A percentile compares a stretch with the other conserved stretches of the same genome.
These are phyloP conservation scores for Nymphicus hollandicus DNA, from an alignment of 2,113 vertebrate genomes.

Conservation along the genomic window DNA sequence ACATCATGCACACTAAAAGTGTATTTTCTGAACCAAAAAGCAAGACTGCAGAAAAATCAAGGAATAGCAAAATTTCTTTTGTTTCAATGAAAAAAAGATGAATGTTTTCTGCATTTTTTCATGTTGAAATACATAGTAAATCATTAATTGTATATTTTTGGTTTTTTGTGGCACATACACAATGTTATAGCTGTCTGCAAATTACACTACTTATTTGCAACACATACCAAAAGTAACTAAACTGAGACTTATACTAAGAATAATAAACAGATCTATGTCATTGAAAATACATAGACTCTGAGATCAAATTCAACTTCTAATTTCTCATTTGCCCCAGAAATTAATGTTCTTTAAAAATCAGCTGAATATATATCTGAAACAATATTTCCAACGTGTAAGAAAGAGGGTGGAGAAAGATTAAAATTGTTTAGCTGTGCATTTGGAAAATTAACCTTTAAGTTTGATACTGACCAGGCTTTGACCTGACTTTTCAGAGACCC, in stretches of 20 bases:
- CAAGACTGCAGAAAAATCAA: not conserved
- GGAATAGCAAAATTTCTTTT: not conserved
- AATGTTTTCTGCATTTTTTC: not conserved
- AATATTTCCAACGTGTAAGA: not conserved
- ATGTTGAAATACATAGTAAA: not conserved
- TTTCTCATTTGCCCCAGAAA: not conserved
- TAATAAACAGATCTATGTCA: not conserved
- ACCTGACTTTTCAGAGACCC: not conserved
- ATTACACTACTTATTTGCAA: not conserved
- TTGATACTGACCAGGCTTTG: not conserved
- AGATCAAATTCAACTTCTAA: not conserved
- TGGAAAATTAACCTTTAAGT: not conserved
- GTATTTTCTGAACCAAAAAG: not conserved
- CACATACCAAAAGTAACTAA: not conserved
- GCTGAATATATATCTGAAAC: not conserved
- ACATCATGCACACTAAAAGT: not conserved
- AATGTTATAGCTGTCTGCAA: not conserved
- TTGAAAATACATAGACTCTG: not conserved
- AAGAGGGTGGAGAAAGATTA: not conserved
- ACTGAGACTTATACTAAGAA: not conserved
- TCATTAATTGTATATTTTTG: not conserved
- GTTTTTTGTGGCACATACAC: slow-evolving; percentile 9
- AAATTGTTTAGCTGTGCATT: not conserved
- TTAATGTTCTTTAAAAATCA: not conserved
- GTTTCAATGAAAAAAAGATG: not conserved